Evolutionary conservation across 2,888 invertebrate genomes (phyloP), one percentile per base, ranked within the genome.

Genomic region (Tricholauxania praeusta): DNA sequence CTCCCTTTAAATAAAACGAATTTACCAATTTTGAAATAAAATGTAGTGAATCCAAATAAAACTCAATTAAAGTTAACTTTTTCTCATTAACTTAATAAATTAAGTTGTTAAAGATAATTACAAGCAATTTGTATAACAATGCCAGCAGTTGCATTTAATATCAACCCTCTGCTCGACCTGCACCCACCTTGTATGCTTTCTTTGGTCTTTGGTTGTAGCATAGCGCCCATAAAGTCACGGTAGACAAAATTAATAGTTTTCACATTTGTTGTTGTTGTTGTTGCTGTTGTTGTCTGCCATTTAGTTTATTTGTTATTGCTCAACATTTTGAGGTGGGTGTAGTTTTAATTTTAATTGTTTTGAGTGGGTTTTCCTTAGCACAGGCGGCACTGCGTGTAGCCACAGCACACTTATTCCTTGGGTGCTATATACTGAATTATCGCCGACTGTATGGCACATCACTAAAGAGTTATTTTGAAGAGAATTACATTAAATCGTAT

Each of bases 341-440:
- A 53, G 12, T 55, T 70, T 70, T 52, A 22, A 70, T 70, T 70
- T 70, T 70, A 62, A 70, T 70, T 51, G 69, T 52, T 70, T 70
- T 52, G 69, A 70, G 69, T 70, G 69, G 62, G 69, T 48, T 68
- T 66, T 19, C 22, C 15, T 57, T 67, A 47, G 66, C 47, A 55
- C 10, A 19, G 5, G 12, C 52, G 8, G 39, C 39, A 19, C 39
- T 55, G 66, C 66, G 55, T 66, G 55, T 19, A 55, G 15, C 19
- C 66, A 39, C 39, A 47, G 28, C 19, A 32, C 52, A 19, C 47
- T 32, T 47, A 47, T 52, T 28, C 47, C 52, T 32, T 17, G 47
- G 6, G 4, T 19, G 32, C 17, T 53, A 32, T 17, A n/a, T 39
- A 10, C 39, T 39, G 39, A 39, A 10, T 39, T 39, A 39, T 39